These are phyloP conservation scores for Lepisosteus osseus DNA, from an alignment of 2,113 vertebrate genomes.

Conservation along the genomic window DNA sequence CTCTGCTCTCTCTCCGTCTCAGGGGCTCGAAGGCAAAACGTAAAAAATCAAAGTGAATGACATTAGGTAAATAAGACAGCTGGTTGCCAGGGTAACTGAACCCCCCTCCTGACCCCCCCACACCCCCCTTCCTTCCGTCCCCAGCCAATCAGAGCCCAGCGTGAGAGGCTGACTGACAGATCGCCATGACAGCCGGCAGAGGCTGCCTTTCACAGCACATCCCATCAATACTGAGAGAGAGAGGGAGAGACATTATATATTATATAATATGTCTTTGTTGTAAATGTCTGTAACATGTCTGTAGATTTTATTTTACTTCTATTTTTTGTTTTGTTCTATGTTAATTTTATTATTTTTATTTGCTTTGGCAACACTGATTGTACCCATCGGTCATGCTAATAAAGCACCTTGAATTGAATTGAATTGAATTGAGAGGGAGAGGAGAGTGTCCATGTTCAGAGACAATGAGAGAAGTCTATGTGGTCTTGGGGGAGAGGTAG, in stretches of 20 bases:
- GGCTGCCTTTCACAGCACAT: constrained; percentile 66
- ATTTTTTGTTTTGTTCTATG: too few relatives aligned
- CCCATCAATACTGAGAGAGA: constrained; percentile 53
- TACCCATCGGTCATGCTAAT: too few relatives aligned
- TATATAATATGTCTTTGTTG: too few relatives aligned
- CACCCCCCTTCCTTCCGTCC: constrained; percentile 62
- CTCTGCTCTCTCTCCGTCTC: too few relatives aligned
- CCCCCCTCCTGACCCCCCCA: background rate
- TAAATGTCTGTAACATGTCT: too few relatives aligned
- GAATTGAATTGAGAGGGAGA: constrained; percentile 42
- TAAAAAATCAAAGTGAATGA: constrained; percentile 73
- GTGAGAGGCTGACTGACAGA: constrained; percentile 72
- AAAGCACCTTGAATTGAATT: too few relatives aligned
- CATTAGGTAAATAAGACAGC: constrained; percentile 73
- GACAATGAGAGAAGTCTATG: background rate
- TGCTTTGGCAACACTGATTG: too few relatives aligned
- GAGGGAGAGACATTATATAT: constrained; percentile 45
- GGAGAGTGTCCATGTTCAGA: background rate
- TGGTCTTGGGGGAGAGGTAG: background rate
- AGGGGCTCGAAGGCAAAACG: constrained; percentile 46
- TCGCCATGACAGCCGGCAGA: constrained; percentile 61
- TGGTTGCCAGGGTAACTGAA: constrained; percentile 69
- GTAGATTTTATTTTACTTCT: too few relatives aligned
- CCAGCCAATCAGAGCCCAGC: constrained; percentile 67
- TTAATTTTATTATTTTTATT: too few relatives aligned